phyloP scores from a whole-genome alignment of 2,888 invertebrate genomes.

The Germaria angustata region DNA sequence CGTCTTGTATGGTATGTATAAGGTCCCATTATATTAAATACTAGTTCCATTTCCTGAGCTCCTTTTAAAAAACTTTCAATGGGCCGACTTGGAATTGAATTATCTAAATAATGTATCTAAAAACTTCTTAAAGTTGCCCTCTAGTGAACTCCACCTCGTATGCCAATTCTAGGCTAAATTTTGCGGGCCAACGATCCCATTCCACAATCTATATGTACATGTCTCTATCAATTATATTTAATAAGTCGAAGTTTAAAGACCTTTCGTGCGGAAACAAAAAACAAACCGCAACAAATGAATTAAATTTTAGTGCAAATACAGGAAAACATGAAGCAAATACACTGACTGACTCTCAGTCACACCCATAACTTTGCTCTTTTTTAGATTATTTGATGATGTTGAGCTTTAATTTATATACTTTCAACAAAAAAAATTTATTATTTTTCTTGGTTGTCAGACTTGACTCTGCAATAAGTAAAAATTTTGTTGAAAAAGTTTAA shows the following conservation, averaged over 20 bases:
- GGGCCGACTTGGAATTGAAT: too few relatives aligned
- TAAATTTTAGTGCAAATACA: slow-evolving; percentile 31
- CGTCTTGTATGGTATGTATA: too few relatives aligned
- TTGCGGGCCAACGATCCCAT: slow-evolving; percentile 36
- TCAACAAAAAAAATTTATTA: neutral
- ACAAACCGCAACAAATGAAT: slow-evolving; percentile 33
- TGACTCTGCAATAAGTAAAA: slow-evolving; percentile 27
- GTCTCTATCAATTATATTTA: slow-evolving; percentile 30
- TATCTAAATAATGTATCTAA: too few relatives aligned
- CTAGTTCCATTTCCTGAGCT: too few relatives aligned
- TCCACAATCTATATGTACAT: neutral
- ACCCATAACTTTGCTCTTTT: slow-evolving; percentile 43
- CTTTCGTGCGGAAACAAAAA: slow-evolving; percentile 23
- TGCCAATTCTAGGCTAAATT: neutral
- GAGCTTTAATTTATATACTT: neutral
- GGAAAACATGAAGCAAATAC: slow-evolving; percentile 9
- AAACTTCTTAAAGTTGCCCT: too few relatives aligned
- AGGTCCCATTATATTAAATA: too few relatives aligned
- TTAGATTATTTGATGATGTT: slow-evolving; percentile 55
- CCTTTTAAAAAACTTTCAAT: too few relatives aligned
- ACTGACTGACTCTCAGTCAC: slow-evolving; percentile 52
- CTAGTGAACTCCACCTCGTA: neutral
- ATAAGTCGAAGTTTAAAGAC: slow-evolving; percentile 44
- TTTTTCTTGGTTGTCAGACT: neutral
- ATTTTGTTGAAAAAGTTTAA: slow-evolving; percentile 16